Evolutionary conservation across 2,113 vertebrate species (phyloP).

Genomic region (Ceyx melanurus): DNA sequence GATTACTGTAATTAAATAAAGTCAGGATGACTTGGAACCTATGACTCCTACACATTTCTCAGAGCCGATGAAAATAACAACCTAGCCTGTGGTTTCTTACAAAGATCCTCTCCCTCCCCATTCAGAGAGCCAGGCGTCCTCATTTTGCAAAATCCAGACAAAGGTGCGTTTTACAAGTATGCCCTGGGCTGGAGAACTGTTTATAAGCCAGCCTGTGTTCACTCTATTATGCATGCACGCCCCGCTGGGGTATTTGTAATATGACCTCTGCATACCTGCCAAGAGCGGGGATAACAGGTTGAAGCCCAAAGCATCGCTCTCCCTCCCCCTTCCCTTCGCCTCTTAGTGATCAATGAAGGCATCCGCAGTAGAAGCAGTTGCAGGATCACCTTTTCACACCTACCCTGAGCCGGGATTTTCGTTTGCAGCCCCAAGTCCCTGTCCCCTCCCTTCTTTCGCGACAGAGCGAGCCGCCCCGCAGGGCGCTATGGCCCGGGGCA

Average conservation of each 20-base stretch:
- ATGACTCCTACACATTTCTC: not conserved
- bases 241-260: not conserved
- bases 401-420: not conserved
- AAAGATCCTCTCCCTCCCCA: not conserved
- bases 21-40: not conserved
- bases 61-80: not conserved
- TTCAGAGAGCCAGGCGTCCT: not conserved
- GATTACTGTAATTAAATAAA: not conserved
- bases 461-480: not conserved
- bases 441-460: not conserved
- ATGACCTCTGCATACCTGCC: conserved; percentile 22
- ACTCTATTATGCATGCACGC: not conserved
- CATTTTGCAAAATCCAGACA: not conserved
- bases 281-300: not conserved
- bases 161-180: not conserved
- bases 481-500: not conserved
- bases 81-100: not conserved
- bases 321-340: not conserved
- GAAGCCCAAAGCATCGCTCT: not conserved
- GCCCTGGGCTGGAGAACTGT: not conserved
- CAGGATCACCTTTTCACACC: not conserved
- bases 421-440: not conserved
- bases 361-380: not conserved
- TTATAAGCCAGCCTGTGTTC: not conserved
- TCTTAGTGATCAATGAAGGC: not conserved